Conservation (phyloP, 2,797 vertebrate species). For the Sciurus vulgaris region DNA sequence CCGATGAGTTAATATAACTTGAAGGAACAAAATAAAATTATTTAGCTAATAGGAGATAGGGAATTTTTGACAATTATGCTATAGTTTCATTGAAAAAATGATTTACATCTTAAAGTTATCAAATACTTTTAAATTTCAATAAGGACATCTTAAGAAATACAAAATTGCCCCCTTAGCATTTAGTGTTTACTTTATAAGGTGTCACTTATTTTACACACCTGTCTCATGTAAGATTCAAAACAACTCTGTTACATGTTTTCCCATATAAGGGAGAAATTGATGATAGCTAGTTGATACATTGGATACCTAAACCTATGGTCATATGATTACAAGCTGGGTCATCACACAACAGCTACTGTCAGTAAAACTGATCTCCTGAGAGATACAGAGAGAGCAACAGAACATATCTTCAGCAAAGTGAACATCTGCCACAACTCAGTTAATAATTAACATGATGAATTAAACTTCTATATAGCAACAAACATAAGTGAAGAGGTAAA, state of each 20-base stretch:
- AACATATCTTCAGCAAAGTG: neutral
- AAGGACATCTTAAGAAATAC: neutral
- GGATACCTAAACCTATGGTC: neutral
- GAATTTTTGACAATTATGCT: neutral
- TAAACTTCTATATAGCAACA: neutral
- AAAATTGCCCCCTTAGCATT: neutral
- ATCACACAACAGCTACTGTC: neutral
- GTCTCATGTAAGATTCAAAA: neutral
- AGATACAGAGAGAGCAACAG: neutral
- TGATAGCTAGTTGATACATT: neutral
- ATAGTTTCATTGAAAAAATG: neutral
- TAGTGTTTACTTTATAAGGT: neutral
- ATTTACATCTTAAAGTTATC: neutral
- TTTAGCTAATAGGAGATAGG: neutral
- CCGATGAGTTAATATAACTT: neutral
- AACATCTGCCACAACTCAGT: neutral
- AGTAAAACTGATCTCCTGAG: neutral
- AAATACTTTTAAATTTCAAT: neutral
- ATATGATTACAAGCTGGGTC: neutral
- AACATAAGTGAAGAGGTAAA: neutral
- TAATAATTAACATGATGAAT: neutral
- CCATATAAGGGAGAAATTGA: constrained; percentile 33
- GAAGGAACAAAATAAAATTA: neutral
- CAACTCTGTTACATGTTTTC: neutral
- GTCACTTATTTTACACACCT: neutral